Conservation (phyloP, 2,113 vertebrate genomes). For the Microcebus ravelobensis region DNA sequence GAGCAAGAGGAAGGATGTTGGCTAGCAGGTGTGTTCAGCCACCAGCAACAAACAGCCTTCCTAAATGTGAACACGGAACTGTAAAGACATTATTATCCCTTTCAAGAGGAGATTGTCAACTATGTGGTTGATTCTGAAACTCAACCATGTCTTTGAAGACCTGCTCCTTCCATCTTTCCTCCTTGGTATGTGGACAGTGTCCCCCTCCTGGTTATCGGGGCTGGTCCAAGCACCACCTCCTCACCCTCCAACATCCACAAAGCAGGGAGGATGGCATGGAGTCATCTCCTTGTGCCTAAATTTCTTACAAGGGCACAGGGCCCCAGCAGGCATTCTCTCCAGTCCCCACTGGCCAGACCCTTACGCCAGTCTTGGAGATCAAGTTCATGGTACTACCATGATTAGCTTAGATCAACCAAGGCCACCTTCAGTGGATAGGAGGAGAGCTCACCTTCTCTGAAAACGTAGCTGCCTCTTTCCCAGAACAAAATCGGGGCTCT, state of each 20-base stretch:
- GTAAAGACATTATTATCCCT: neutral
- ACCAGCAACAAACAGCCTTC: neutral
- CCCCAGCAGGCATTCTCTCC: neutral
- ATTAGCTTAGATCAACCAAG: neutral
- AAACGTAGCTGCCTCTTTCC: neutral
- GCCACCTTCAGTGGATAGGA: neutral
- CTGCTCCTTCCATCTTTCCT: neutral
- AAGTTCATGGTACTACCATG: neutral
- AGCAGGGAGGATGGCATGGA: fast-evolving
- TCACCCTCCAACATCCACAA: neutral
- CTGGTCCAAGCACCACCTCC: neutral
- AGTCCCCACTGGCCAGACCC: neutral
- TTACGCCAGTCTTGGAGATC: neutral
- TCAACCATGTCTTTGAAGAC: neutral
- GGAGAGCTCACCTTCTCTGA: neutral
- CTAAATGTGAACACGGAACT: neutral
- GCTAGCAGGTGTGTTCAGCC: neutral
- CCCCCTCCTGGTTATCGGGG: neutral
- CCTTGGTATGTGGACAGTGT: neutral
- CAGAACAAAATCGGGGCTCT: neutral
- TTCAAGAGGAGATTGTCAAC: neutral
- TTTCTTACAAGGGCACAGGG: neutral
- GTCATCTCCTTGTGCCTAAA: neutral
- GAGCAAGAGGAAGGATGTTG: fast-evolving
- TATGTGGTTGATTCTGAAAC: neutral